These are phyloP conservation scores for Parambassis ranga DNA, from an alignment of 2,797 vertebrate species.

Conservation along the genomic window DNA sequence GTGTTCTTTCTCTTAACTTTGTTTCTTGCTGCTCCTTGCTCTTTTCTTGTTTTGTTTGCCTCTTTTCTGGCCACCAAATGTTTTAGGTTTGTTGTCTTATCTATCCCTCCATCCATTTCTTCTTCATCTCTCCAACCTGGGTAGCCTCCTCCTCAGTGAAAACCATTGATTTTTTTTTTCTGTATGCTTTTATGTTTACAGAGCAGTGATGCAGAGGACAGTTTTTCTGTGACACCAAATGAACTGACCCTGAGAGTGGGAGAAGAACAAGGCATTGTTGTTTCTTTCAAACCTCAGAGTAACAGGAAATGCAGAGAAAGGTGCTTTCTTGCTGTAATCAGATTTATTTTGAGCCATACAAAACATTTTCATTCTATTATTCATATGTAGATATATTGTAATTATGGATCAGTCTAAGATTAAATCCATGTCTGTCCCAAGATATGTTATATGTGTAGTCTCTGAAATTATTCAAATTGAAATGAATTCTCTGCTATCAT, in stretches of 20 bases:
- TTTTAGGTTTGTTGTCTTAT: too few relatives aligned
- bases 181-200: conserved; percentile 44
- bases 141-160: neutral
- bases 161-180: neutral
- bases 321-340: conserved; percentile 62
- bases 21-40: neutral
- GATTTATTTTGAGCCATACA: neutral
- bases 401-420: neutral
- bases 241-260: conserved; percentile 84
- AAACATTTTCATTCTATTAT: neutral
- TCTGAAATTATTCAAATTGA: neutral
- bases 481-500: conserved; percentile 7
- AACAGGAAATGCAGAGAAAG: conserved; percentile 75
- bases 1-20: neutral
- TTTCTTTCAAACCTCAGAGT: conserved; percentile 83
- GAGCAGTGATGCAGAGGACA: conserved; percentile 76
- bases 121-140: too few relatives aligned
- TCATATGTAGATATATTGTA: too few relatives aligned
- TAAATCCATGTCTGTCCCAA: neutral
- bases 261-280: conserved; percentile 82
- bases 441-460: neutral
- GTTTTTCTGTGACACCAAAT: conserved; percentile 87
- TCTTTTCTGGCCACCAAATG: too few relatives aligned
- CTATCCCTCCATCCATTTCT: neutral
- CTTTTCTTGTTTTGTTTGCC: fast-evolving